Conservation (phyloP, 2,797 vertebrate species). For the Etheostoma nigrum region DNA sequence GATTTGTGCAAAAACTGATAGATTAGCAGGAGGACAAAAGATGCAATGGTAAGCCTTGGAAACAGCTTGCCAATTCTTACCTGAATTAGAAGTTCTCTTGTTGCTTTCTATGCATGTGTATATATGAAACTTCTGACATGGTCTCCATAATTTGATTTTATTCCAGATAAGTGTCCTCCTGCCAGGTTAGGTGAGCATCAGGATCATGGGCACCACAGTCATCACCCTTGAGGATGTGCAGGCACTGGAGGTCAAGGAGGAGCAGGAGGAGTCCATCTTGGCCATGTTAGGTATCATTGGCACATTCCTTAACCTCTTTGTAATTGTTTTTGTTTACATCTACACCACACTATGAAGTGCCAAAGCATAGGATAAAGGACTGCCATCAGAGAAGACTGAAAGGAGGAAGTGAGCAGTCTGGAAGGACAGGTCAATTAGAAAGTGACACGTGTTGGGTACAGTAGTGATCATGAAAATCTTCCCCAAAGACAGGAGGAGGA, state of each 20-base stretch:
- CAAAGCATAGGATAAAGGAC: background rate
- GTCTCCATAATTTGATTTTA: constrained; percentile 21
- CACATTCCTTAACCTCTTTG: constrained; percentile 93
- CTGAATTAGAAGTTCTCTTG: background rate
- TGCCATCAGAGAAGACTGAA: background rate
- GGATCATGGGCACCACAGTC: constrained; percentile 90
- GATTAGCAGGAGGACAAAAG: background rate
- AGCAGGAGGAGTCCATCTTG: constrained; percentile 93
- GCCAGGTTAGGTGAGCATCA: constrained; percentile 81
- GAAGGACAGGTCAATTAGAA: background rate
- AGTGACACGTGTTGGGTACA: constrained; percentile 7
- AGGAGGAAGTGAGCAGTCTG: background rate
- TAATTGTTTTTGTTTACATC: constrained; percentile 93
- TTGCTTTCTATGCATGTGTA: background rate
- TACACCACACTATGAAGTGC: constrained; percentile 90
- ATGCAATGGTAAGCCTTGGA: background rate
- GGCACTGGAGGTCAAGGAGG: constrained; percentile 90
- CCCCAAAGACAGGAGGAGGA: constrained; percentile 31
- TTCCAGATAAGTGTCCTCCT: constrained; percentile 84
- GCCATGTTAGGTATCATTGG: constrained; percentile 91
- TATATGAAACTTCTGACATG: constrained; percentile 33
- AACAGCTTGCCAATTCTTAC: constrained; percentile 6
- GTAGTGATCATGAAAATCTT: constrained; percentile 49
- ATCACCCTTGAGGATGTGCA: constrained; percentile 90
- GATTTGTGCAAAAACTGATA: constrained; percentile 15